Conservation (phyloP, 2,888 invertebrate genomes). For the Drosophila prolongata region DNA sequence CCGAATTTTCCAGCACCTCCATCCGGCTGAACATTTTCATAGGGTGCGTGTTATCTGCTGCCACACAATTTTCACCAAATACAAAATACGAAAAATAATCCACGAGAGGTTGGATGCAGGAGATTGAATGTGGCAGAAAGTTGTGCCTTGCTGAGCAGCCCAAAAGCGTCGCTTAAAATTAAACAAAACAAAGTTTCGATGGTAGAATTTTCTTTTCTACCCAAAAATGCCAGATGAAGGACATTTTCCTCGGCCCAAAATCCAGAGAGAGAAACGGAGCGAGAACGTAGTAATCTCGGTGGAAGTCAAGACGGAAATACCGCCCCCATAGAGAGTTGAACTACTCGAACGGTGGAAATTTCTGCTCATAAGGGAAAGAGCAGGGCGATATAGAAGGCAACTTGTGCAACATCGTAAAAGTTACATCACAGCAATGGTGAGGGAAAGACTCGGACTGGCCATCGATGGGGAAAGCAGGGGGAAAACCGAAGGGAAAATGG, state of each 20-base stretch:
- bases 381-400: slow-evolving; percentile 18
- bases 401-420: slow-evolving; percentile 71
- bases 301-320: slow-evolving; percentile 67
- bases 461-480: slow-evolving; percentile 10
- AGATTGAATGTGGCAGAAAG: slow-evolving; percentile 53
- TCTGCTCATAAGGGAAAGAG: slow-evolving; percentile 32
- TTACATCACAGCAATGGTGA: slow-evolving; percentile 35
- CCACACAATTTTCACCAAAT: slow-evolving; percentile 58
- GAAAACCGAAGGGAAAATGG: slow-evolving; percentile 9
- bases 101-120: slow-evolving; percentile 12
- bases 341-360: slow-evolving; percentile 75
- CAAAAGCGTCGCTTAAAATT: slow-evolving; percentile 66
- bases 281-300: slow-evolving; percentile 55
- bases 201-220: slow-evolving; percentile 23
- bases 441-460: slow-evolving; percentile 11
- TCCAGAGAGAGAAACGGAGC: not conserved
- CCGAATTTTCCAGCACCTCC: slow-evolving; percentile 2
- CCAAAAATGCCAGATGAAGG: slow-evolving; percentile 34
- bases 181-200: slow-evolving; percentile 68
- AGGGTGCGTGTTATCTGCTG: slow-evolving; percentile 50
- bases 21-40: not conserved
- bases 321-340: slow-evolving; percentile 32
- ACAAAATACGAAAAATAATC: slow-evolving; percentile 63
- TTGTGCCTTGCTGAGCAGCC: slow-evolving; percentile 47
- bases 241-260: slow-evolving; percentile 18